A percentile compares a stretch with the other conserved stretches of the same genome.
phyloP scores from a whole-genome alignment of 92 coral and sea anemone genomes.

The Palythoa grandis region DNA sequence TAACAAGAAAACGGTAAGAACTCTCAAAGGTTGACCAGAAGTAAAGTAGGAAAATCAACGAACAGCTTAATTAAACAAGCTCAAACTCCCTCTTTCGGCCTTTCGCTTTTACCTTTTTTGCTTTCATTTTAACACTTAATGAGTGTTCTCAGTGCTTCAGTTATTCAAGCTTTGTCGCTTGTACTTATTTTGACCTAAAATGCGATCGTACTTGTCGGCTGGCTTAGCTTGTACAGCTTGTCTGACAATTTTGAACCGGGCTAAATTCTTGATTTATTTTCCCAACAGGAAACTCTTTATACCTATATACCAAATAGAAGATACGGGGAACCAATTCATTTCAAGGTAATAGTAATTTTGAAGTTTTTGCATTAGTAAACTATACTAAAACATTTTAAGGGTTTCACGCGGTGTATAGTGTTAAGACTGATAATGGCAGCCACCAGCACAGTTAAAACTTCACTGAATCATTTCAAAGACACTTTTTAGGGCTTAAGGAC shows the following conservation, averaged over 20 bases:
- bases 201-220: no score
- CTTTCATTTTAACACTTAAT: no score
- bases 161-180: no score
- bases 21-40: background rate
- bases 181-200: no score
- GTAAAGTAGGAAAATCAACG: background rate
- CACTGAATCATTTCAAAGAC: no score
- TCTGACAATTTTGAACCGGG: background rate
- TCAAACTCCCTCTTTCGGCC: background rate
- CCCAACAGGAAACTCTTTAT: conserved; percentile 6
- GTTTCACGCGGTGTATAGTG: no score
- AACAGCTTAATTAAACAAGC: background rate
- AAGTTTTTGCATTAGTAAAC: no score
- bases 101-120: background rate
- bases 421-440: no score
- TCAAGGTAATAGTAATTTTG: conserved; percentile 6
- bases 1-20: conserved; percentile 13
- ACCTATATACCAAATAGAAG: conserved; percentile 12
- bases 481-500: no score
- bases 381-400: no score
- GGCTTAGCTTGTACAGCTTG: background rate
- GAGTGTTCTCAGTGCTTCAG: no score
- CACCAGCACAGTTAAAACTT: no score
- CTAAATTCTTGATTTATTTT: background rate
- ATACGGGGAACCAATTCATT: conserved; percentile 7